Evolutionary conservation across 1,140 invertebrate species (phyloP).

Genomic region (Drosophila mojavensis): DNA sequence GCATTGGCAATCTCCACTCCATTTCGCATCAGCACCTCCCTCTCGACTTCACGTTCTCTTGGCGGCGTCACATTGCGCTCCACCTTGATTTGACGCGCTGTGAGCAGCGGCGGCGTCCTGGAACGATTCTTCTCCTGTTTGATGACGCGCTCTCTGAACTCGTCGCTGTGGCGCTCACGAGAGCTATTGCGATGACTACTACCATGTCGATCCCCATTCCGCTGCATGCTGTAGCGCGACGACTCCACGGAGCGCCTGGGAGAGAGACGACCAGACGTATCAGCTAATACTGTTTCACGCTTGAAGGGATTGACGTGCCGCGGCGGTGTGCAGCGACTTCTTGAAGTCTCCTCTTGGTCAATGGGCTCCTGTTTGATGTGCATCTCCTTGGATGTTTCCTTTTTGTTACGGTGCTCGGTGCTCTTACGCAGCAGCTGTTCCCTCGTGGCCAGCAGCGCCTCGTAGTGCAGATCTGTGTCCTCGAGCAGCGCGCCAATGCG

Average conservation of each 20-base stretch:
- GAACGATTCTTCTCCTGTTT: constrained; percentile 58
- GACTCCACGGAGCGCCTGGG: constrained; percentile 2
- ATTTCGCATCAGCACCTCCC: constrained; percentile 44
- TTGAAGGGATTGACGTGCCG: constrained; percentile 57
- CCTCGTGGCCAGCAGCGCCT: constrained; percentile 56
- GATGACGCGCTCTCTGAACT: constrained; percentile 42
- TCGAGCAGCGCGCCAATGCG: constrained; percentile 74
- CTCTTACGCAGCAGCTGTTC: constrained; percentile 58
- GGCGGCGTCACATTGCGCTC: constrained; percentile 56
- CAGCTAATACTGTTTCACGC: constrained; percentile 65
- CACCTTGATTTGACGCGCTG: constrained; percentile 43
- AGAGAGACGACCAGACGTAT: constrained; percentile 6
- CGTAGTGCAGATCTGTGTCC: constrained; percentile 66
- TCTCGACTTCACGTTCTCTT: not conserved
- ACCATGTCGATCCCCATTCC: constrained; percentile 26
- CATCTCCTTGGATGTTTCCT: constrained; percentile 38
- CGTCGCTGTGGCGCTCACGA: not conserved
- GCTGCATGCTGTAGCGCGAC: constrained; percentile 9
- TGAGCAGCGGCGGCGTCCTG: constrained; percentile 43
- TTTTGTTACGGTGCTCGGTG: constrained; percentile 54
- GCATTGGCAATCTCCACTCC: constrained; percentile 49
- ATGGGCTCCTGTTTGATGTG: constrained; percentile 26
- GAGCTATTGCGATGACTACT: constrained; percentile 4
- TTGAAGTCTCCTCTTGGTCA: constrained; percentile 13
- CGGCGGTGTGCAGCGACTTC: constrained; percentile 4